Evolutionary conservation across 2,888 invertebrate species (phyloP).

Genomic region (Malachius bipustulatus): DNA sequence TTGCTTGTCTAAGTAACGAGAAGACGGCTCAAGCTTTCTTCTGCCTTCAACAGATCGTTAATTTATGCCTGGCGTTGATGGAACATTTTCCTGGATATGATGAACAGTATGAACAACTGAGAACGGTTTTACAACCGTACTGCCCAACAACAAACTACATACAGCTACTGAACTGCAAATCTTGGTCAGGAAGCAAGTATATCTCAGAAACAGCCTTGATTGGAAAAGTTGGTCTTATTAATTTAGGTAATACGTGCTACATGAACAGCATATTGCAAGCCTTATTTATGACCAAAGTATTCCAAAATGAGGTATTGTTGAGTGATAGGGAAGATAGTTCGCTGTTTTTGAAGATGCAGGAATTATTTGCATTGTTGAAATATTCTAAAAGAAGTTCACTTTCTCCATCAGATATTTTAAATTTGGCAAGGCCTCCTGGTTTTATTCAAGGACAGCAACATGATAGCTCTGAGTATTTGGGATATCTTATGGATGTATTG

Average conservation of each 20-base stretch:
- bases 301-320: slow-evolving; percentile 54
- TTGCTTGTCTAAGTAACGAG: slow-evolving; percentile 45
- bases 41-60: slow-evolving; percentile 48
- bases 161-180: slow-evolving; percentile 28
- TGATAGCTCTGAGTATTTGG: slow-evolving; percentile 78
- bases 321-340: slow-evolving; percentile 43
- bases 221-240: slow-evolving; percentile 61
- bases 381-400: slow-evolving; percentile 54
- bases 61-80: slow-evolving; percentile 43
- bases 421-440: slow-evolving; percentile 61
- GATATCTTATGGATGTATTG: slow-evolving; percentile 57
- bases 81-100: slow-evolving; percentile 39
- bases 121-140: slow-evolving; percentile 29
- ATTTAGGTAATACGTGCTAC: slow-evolving; percentile 81
- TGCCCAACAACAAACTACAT: slow-evolving; percentile 27
- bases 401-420: slow-evolving; percentile 59
- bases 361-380: slow-evolving; percentile 60
- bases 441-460: slow-evolving; percentile 71
- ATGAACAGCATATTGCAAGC: slow-evolving; percentile 83
- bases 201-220: slow-evolving; percentile 25
- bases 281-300: slow-evolving; percentile 68
- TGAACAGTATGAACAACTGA: slow-evolving; percentile 29
- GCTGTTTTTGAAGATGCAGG: slow-evolving; percentile 54
- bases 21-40: slow-evolving; percentile 38
- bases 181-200: slow-evolving; percentile 33